Conservation (phyloP, 2,888 invertebrate genomes). For the Scaptodrosophila latifasciaeformis region DNA sequence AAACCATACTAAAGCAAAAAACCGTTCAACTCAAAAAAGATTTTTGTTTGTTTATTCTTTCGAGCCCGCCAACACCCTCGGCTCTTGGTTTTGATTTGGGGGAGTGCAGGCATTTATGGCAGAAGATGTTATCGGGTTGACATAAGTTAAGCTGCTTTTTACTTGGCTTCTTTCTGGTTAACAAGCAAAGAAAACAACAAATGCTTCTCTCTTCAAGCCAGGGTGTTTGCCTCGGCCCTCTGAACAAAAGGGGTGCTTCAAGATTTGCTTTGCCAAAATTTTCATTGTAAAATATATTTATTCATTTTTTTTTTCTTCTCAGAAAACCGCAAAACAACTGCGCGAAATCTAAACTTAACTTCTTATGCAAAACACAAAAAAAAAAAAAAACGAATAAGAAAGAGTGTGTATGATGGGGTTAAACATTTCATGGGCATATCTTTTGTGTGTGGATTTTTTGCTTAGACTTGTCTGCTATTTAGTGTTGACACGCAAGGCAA, state of each 20-base stretch:
- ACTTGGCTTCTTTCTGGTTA: slow-evolving; percentile 42
- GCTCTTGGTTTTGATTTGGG: too few relatives aligned
- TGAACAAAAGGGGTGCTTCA: slow-evolving; percentile 50
- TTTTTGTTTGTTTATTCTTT: slow-evolving; percentile 60
- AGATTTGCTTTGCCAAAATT: slow-evolving; percentile 42
- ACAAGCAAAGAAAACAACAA: slow-evolving; percentile 25
- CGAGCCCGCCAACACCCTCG: too few relatives aligned
- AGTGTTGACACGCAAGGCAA: slow-evolving; percentile 73
- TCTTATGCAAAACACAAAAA: not conserved
- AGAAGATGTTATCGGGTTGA: slow-evolving; percentile 64
- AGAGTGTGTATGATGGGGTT: not conserved
- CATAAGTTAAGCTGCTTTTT: slow-evolving; percentile 66
- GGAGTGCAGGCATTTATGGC: slow-evolving; percentile 54
- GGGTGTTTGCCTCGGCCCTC: slow-evolving; percentile 19
- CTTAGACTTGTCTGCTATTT: slow-evolving; percentile 64
- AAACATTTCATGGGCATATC: not conserved
- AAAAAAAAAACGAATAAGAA: not conserved
- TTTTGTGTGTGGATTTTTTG: slow-evolving; percentile 16
- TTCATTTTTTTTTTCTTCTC: too few relatives aligned
- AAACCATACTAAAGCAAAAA: too few relatives aligned
- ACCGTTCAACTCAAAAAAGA: too few relatives aligned
- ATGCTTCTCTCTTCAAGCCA: slow-evolving; percentile 11
- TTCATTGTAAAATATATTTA: slow-evolving; percentile 47
- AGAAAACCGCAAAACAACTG: slow-evolving; percentile 42
- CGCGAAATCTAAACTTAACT: slow-evolving; percentile 38